A percentile compares a stretch with the other conserved stretches of the same genome.
Evolutionary conservation across 2,888 invertebrate species (phyloP).

Genomic region (Apotomis turbidana): DNA sequence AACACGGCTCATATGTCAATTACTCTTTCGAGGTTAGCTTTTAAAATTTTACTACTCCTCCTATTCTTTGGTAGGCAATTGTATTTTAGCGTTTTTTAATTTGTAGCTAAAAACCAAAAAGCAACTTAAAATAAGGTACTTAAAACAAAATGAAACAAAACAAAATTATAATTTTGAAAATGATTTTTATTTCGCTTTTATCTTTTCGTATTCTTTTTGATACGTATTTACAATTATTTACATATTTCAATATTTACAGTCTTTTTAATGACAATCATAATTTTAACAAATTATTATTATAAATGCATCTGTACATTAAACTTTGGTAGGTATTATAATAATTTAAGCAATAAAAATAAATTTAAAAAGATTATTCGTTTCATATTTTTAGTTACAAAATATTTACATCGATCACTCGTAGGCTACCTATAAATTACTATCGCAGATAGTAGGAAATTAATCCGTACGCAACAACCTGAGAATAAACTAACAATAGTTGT

Average conservation of each 20-base stretch:
- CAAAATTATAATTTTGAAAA: constrained; percentile 76
- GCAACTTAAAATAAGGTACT: constrained; percentile 32
- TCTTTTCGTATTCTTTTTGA: constrained; percentile 71
- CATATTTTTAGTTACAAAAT: constrained; percentile 48
- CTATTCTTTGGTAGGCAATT: background rate
- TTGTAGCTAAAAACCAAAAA: constrained; percentile 7
- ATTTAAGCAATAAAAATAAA: constrained; percentile 57
- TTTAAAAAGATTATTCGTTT: constrained; percentile 22
- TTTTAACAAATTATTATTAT: constrained; percentile 64
- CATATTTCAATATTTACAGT: constrained; percentile 71
- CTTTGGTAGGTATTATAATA: constrained; percentile 83
- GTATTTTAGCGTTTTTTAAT: background rate
- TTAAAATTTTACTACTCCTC: background rate
- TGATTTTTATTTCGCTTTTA: constrained; percentile 75
- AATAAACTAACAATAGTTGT: constrained; percentile 55
- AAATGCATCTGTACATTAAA: constrained; percentile 79
- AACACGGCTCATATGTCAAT: too few relatives aligned
- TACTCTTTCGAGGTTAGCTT: too few relatives aligned
- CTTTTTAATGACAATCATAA: constrained; percentile 59
- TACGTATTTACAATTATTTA: constrained; percentile 67
- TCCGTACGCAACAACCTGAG: constrained; percentile 68
- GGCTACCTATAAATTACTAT: constrained; percentile 72
- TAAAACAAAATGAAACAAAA: constrained; percentile 73
- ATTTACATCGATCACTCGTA: constrained; percentile 64
- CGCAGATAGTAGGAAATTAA: constrained; percentile 78